Evolutionary conservation across 2,113 vertebrate genomes (phyloP), one percentile per base, ranked within the genome.

Genomic region (Chaetura pelagica): DNA sequence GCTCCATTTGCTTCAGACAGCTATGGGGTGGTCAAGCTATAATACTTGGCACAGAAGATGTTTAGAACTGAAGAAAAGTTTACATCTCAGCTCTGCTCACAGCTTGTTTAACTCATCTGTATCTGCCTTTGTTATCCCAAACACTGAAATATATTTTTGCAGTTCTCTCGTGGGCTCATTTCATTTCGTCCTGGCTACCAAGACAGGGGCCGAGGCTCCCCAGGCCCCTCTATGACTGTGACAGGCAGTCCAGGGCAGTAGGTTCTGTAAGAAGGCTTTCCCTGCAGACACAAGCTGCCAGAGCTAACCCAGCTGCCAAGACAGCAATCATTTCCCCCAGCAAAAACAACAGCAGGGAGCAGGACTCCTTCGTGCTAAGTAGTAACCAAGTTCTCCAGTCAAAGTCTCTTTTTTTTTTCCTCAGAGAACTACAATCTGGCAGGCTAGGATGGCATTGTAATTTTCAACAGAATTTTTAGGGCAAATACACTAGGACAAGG

Each of bases 21-120:
- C 88, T 93, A 72, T 72, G 68, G 79, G 90, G 85, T 96, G 94
- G 96, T 96, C 96, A 96, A 59, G 54, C 32, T 93, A 81, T 69
- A 86, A 90, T 84, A 84, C 23, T 94, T 96, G 90, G 94, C 96
- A 92, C 19, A 68, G 23, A 61, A 75, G 24, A 86, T 84, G 87
- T 94, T 94, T 96, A 87, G 83, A 93, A 92, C 46, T 94, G 62
- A 67, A 75, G 82, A 85, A n/a, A 51, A 84, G 44, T 89, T 93
- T 93, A 84, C 71, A 93, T 90, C 88, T 96, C 93, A 57, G 73
- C 76, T 84, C 52, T 77, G 22, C 27, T 96, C 54, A 78, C 73
- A 84, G 83, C 29, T 72, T 86, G 40, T 90, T 91, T 90, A 89
- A 84, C 29, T 72, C 63, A 52, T 86, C 57, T 90, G 72, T 63